phyloP scores from a whole-genome alignment of 2,888 invertebrate genomes.

The Lamproptera curius region DNA sequence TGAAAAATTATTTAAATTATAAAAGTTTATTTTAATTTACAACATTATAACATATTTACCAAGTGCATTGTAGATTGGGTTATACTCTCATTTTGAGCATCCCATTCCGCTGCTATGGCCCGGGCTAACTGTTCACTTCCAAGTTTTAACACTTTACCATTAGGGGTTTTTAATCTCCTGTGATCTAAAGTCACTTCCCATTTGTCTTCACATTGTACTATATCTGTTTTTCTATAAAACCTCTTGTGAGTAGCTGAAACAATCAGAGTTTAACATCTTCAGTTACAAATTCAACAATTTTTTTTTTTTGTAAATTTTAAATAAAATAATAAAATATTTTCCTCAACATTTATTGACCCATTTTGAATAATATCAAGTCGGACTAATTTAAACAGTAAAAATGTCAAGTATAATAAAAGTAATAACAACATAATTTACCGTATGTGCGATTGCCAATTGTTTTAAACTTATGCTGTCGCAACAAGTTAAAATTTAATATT shows the following conservation, averaged over 20 bases:
- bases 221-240: slow-evolving; percentile 86
- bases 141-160: slow-evolving; percentile 86
- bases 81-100: slow-evolving; percentile 88
- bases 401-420: no score
- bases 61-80: slow-evolving; percentile 92
- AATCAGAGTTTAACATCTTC: no score
- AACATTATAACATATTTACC: no score
- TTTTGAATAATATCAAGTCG: no score
- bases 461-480: slow-evolving; percentile 34
- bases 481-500: slow-evolving; percentile 29
- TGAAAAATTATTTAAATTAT: no score
- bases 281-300: neutral
- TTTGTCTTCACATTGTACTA: slow-evolving; percentile 82
- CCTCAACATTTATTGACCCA: no score
- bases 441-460: slow-evolving; percentile 42
- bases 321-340: no score
- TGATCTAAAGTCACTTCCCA: slow-evolving; percentile 95
- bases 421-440: slow-evolving; percentile 36
- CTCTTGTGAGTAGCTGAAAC: slow-evolving; percentile 78
- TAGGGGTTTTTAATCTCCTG: slow-evolving; percentile 93
- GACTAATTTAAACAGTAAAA: no score
- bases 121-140: slow-evolving; percentile 93
- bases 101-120: slow-evolving; percentile 97
- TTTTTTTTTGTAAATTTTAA: neutral
- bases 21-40: no score